phyloP scores from a whole-genome alignment of 1,140 invertebrate genomes.

The Pogonognathellus flavescens region DNA sequence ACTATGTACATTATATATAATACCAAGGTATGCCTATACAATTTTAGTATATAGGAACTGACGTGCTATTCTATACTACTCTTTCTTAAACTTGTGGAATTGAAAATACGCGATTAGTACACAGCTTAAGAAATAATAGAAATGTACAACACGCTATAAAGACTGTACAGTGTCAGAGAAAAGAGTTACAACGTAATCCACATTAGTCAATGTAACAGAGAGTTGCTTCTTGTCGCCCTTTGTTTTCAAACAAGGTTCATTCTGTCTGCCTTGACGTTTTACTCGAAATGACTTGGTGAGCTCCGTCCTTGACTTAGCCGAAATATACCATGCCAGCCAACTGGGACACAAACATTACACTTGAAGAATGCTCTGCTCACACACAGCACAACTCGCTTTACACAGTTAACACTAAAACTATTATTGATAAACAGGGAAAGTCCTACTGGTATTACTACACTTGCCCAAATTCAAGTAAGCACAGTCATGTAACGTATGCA shows the following conservation, averaged over 20 bases:
- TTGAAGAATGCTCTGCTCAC: not conserved
- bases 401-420: not conserved
- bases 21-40: too few relatives aligned
- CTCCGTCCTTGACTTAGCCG: slow-evolving; percentile 21
- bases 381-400: not conserved
- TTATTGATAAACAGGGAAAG: slow-evolving; percentile 13
- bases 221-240: slow-evolving; percentile 25
- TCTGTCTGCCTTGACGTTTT: slow-evolving; percentile 41
- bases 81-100: too few relatives aligned
- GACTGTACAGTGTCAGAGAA: not conserved
- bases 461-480: not conserved
- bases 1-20: too few relatives aligned
- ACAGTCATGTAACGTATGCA: not conserved
- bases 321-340: slow-evolving; percentile 40
- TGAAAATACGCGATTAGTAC: not conserved
- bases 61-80: too few relatives aligned
- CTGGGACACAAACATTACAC: slow-evolving; percentile 33
- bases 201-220: slow-evolving; percentile 12
- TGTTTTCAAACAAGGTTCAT: slow-evolving; percentile 40
- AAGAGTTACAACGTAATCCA: slow-evolving; percentile 15
- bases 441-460: not conserved
- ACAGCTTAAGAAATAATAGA: not conserved
- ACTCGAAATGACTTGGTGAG: slow-evolving; percentile 32
- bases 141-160: too few relatives aligned
- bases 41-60: too few relatives aligned